A percentile compares a stretch with the other conserved stretches of the same genome.
Evolutionary conservation across 2,113 vertebrate genomes (phyloP).

Genomic region (Scytalopus superciliaris): DNA sequence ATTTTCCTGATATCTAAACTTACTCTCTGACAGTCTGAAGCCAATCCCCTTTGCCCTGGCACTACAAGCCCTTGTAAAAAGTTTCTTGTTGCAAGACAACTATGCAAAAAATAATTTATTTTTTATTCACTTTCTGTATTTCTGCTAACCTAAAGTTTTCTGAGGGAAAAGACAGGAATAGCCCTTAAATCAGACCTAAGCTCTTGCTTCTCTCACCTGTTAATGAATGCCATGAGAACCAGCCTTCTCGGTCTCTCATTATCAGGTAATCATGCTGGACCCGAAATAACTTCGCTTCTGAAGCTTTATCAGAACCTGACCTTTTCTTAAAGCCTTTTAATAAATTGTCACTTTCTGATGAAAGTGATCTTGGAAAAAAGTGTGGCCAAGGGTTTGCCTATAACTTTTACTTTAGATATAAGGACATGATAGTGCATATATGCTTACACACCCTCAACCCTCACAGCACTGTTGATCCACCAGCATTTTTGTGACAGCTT

Average conservation of each 20-base stretch:
- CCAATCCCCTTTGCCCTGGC: neutral
- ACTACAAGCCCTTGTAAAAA: neutral
- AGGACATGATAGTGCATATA: accelerated
- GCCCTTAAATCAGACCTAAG: neutral
- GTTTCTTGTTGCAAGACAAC: neutral
- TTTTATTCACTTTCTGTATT: neutral
- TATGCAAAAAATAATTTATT: neutral
- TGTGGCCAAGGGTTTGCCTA: neutral
- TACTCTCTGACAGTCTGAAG: neutral
- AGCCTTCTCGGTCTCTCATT: slow-evolving; percentile 2
- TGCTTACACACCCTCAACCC: no score
- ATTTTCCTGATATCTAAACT: neutral
- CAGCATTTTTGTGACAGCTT: neutral
- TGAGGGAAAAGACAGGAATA: neutral
- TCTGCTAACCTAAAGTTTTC: neutral
- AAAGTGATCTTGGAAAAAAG: neutral
- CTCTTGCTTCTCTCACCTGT: neutral
- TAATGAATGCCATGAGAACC: neutral
- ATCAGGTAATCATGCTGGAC: neutral
- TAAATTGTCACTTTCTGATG: neutral
- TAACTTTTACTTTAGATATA: neutral
- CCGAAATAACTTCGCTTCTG: neutral
- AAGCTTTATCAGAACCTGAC: slow-evolving; percentile 10
- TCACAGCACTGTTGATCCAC: neutral
- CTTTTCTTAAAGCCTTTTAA: slow-evolving; percentile 19